These are phyloP conservation scores for Papilio demoleus DNA, from an alignment of 2,888 invertebrate species.

Conservation along the genomic window DNA sequence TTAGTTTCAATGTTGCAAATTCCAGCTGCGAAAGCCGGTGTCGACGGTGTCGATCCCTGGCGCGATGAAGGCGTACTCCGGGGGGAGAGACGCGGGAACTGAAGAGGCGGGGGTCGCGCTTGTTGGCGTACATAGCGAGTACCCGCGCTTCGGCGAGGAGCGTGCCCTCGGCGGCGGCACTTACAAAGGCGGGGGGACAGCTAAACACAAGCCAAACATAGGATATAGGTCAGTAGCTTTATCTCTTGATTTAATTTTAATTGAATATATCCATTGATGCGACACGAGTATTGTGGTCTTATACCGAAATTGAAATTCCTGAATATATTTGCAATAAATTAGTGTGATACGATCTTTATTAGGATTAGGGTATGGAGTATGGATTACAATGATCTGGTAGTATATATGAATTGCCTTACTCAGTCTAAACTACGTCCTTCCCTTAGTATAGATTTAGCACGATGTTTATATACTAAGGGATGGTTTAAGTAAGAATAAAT, in stretches of 20 bases:
- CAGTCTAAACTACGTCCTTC: no score
- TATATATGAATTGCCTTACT: background rate
- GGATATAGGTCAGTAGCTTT: constrained; percentile 87
- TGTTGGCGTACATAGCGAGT: constrained; percentile 95
- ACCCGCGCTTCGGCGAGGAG: constrained; percentile 95
- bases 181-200: constrained; percentile 88
- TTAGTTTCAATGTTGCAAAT: constrained; percentile 50
- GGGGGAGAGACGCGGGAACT: constrained; percentile 83
- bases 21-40: constrained; percentile 98
- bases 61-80: constrained; percentile 91
- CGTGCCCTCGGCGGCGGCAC: constrained; percentile 90
- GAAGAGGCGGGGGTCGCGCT: constrained; percentile 96
- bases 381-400: constrained; percentile 1
- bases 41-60: constrained; percentile 98
- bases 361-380: background rate
- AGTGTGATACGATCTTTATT: background rate
- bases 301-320: constrained; percentile 1
- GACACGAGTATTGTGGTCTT: background rate
- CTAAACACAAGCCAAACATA: constrained; percentile 96
- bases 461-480: no score
- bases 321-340: constrained; percentile 20
- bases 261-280: constrained; percentile 26
- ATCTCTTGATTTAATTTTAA: constrained; percentile 35
- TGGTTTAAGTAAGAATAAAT: no score
- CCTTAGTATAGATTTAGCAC: no score